Base-by-base conservation (phyloP, 2,113 vertebrate species). In the Trematomus loennbergii region DNA sequence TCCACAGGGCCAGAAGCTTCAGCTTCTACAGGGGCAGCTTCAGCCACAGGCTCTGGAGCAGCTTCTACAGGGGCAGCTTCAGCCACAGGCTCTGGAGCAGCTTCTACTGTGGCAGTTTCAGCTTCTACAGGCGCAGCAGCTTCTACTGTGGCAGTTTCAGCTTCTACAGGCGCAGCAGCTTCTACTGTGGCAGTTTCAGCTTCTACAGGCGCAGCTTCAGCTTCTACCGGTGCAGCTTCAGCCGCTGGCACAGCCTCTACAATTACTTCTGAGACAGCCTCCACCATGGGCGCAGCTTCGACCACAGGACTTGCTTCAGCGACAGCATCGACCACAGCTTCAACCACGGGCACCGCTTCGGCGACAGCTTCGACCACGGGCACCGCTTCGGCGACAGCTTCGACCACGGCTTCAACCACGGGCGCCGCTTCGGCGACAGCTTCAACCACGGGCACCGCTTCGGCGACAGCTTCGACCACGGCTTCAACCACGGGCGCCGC, bases 1-100 rank as follows among this genome's bases (percentile, higher is more conserved):
- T 81, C 65, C 13, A 69, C 63, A 10, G 71, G 48, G 20, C 59
- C 22, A 13, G 76, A 50, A 22, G 58, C 80, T 70, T 85, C 90
- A 72, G 64, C 71, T 9, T 68, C 54, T 13, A 60, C 12, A 13
- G 60, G 63, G 5, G 22, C 68, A n/a, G 17, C 74, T 8, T 29
- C 0, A 29, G 29, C 29, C 29, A 29, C 29, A 25, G 25, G 25
- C 25, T 25, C 25, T 4, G 29, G 29, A 4, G 43, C 79, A 9
- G 15, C 74, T 20, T 53, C 73, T 1, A 16, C 33, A 4, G 45
- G 5, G 20, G 36, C 90, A 72, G 64, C 71, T 40, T 8, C 36
- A 36, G 36, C 5, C 36, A 36, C 4, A 0, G 36, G 36, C 36
- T 7, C 36, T 36, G 36, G 5, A 7, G 71, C 54, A 18, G 63